Base-by-base conservation (phyloP, 64 coral and sea anemone species). In the Pachyseris speciosa region DNA sequence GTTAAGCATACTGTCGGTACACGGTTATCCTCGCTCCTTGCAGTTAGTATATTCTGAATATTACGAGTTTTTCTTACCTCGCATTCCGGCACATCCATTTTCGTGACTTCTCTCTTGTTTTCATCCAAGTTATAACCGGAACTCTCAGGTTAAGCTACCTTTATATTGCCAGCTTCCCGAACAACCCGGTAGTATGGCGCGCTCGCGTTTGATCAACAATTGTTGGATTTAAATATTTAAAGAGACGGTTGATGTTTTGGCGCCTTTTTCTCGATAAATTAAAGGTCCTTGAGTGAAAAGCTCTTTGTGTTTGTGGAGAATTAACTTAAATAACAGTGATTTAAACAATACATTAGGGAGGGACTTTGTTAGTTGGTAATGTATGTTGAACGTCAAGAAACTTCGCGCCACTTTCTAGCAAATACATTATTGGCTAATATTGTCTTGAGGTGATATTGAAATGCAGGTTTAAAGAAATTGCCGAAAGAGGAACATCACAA, bases 231-330 rank as follows among this genome's bases (percentile, higher is more conserved):
- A 52, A 51, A 36, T 63, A 38, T 33, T 40, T 81, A 38, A 81
- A 81, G 53, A 57, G 52, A 81, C 77, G 8, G 77, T 81, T 81
- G 17, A 55, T 39, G 40, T 36, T 81, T 81, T 81, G 52, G 51
- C 77, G 77, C 77, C 19, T 13, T 81, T 81, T 60, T 16, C 26
- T 13, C 9, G 55, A 20, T 58, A 13, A 61, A 81, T 81, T 81
- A 61, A 63, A 37, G 34, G 51, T 42, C 75, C 26, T 55, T 34
- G 4, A 32, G 10, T 55, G 75, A 78, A 78, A 55, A 57, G 75
- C 49, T 52, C n/a, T 36, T 63, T 81, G 77, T 81, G 33, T 60
- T 81, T 9, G 15, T 22, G 19, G 25, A 57, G 50, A 80, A 60
- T 80, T 34, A 80, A 34, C 15, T n/a, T 28, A 61, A 39, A 33